Conservation (phyloP, 2,888 invertebrate species). For the Cerceris rybyensis region DNA sequence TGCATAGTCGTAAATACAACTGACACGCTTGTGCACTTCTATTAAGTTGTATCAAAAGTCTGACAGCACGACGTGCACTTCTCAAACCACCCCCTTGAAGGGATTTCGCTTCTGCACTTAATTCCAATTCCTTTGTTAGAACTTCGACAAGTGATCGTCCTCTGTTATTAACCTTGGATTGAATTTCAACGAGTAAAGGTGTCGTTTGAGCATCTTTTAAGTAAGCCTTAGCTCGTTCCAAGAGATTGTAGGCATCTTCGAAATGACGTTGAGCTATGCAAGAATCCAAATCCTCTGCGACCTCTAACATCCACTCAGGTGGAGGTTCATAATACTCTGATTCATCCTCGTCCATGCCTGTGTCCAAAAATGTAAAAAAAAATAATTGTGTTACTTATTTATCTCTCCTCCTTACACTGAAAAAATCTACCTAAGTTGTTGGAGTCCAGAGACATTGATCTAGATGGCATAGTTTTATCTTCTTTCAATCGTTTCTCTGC, state of each 20-base stretch:
- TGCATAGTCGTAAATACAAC: conserved; percentile 91
- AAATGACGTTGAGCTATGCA: conserved; percentile 97
- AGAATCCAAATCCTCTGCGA: conserved; percentile 97
- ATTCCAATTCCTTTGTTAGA: conserved; percentile 93
- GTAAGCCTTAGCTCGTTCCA: conserved; percentile 87
- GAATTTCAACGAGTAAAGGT: conserved; percentile 82
- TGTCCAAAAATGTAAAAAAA: conserved; percentile 14
- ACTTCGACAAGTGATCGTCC: conserved; percentile 92
- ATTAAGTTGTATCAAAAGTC: conserved; percentile 91
- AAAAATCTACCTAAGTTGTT: conserved; percentile 69
- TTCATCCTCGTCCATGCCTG: conserved; percentile 72
- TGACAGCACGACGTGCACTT: conserved; percentile 92
- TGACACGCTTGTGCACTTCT: conserved; percentile 90
- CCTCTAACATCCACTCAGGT: conserved; percentile 95
- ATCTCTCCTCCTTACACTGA: neutral
- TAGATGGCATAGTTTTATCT: conserved; percentile 78
- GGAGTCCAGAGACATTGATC: conserved; percentile 77
- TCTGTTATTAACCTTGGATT: conserved; percentile 82
- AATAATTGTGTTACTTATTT: conserved; percentile 10
- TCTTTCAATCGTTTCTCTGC: conserved; percentile 76
- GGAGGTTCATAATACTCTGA: conserved; percentile 74
- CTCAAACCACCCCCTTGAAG: conserved; percentile 93
- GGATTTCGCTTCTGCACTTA: conserved; percentile 92
- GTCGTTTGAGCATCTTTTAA: conserved; percentile 81
- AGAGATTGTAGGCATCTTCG: conserved; percentile 93